Evolutionary conservation across 2,888 invertebrate species (phyloP).

Genomic region (Rhodophaea formosa): DNA sequence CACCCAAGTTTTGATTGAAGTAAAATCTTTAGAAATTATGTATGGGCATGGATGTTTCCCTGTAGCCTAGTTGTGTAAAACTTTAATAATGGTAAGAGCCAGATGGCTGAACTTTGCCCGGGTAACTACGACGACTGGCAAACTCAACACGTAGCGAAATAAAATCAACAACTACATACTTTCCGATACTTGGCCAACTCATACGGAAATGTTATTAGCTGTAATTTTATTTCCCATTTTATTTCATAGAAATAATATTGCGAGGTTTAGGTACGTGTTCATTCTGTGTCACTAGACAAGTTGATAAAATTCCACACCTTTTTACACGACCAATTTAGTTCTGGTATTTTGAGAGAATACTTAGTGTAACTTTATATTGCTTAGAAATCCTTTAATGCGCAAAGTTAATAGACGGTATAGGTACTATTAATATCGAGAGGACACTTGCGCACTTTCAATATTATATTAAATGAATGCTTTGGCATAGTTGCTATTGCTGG

Average conservation of each 20-base stretch:
- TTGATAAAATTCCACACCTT: background rate
- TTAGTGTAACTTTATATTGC: no score
- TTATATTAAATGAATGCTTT: no score
- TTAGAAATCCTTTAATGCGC: no score
- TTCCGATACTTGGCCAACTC: constrained; percentile 2
- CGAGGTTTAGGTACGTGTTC: background rate
- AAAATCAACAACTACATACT: constrained; percentile 42
- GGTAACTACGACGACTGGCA: constrained; percentile 40
- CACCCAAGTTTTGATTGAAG: background rate
- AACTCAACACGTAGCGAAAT: constrained; percentile 53
- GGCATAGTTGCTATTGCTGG: no score
- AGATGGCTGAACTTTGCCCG: constrained; percentile 55
- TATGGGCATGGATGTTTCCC: constrained; percentile 3
- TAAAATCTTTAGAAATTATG: background rate
- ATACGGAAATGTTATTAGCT: background rate
- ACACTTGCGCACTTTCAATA: no score
- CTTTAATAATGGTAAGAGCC: constrained; percentile 65
- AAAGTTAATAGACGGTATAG: no score
- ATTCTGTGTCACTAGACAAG: background rate
- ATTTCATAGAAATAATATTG: background rate
- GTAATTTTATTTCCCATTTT: constrained; percentile 6
- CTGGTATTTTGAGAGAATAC: no score
- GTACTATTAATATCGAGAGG: no score
- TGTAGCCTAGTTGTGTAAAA: constrained; percentile 41
- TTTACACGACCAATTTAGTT: no score